A percentile compares a stretch with the other conserved stretches of the same genome.
phyloP scores from a whole-genome alignment of 2,888 invertebrate genomes.

The Nycteola revayana region DNA sequence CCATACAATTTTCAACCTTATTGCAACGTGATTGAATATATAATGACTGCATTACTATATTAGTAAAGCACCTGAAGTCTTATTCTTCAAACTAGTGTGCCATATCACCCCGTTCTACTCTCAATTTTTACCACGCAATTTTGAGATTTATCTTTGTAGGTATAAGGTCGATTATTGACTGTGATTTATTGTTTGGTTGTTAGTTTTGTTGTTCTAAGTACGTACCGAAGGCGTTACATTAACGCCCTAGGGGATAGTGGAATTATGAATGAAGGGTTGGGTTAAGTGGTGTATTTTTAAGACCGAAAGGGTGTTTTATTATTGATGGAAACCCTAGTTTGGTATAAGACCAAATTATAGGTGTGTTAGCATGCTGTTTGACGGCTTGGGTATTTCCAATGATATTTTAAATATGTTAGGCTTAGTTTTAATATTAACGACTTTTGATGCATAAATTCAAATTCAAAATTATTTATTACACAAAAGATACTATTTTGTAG shows the following conservation, averaged over 20 bases:
- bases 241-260: slow-evolving; percentile 69
- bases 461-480: too few species aligned
- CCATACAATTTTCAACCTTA: slow-evolving; percentile 20
- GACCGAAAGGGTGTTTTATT: slow-evolving; percentile 54
- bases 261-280: slow-evolving; percentile 76
- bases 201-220: slow-evolving; percentile 64
- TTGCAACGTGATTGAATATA: slow-evolving; percentile 18
- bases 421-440: too few species aligned
- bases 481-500: too few species aligned
- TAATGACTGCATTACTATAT: slow-evolving; percentile 19
- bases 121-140: slow-evolving; percentile 16
- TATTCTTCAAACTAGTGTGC: slow-evolving; percentile 68
- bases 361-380: too few species aligned
- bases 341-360: too few species aligned
- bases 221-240: slow-evolving; percentile 77
- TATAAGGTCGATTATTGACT: slow-evolving; percentile 33
- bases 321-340: slow-evolving; percentile 44
- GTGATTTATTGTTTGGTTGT: slow-evolving; percentile 60
- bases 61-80: slow-evolving; percentile 60
- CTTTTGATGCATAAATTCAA: too few species aligned
- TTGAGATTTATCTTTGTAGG: slow-evolving; percentile 9
- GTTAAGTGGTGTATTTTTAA: slow-evolving; percentile 66
- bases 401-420: too few species aligned
- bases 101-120: slow-evolving; percentile 60
- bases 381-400: too few species aligned